phyloP scores from a whole-genome alignment of 2,113 vertebrate species.

The Engraulis encrasicolus region DNA sequence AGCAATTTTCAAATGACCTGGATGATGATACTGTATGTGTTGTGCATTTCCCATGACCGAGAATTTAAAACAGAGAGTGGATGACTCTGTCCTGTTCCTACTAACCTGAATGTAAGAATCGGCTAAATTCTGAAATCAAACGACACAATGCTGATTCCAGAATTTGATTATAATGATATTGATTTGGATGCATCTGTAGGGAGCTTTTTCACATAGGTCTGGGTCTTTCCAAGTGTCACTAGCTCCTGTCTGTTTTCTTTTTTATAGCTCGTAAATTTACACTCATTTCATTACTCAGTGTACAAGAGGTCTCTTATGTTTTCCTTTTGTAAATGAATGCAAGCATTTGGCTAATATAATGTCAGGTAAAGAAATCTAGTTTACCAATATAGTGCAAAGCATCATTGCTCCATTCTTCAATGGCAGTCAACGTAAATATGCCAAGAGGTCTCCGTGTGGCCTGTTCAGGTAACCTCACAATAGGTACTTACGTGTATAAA shows the following conservation, averaged over 20 bases:
- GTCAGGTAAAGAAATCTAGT: too few species aligned
- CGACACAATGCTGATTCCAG: background rate
- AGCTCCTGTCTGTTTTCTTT: too few species aligned
- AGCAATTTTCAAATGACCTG: background rate
- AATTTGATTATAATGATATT: background rate
- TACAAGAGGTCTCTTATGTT: too few species aligned
- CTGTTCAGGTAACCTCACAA: background rate
- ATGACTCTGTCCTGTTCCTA: background rate
- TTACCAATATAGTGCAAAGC: background rate
- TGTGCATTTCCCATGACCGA: background rate
- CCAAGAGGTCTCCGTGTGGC: background rate
- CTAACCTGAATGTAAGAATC: background rate
- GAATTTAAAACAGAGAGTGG: background rate
- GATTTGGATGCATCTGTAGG: too few species aligned
- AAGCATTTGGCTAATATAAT: too few species aligned
- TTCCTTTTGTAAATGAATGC: too few species aligned
- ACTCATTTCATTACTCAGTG: too few species aligned
- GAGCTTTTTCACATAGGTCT: too few species aligned
- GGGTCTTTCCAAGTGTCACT: too few species aligned
- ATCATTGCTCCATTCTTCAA: background rate
- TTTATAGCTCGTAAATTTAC: too few species aligned
- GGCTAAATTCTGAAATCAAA: background rate
- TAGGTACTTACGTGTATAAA: too few species aligned
- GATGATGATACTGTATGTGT: background rate
- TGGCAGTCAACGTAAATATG: background rate